Base-by-base conservation (phyloP, 2,888 invertebrate genomes). In the Oligia latruncula region DNA sequence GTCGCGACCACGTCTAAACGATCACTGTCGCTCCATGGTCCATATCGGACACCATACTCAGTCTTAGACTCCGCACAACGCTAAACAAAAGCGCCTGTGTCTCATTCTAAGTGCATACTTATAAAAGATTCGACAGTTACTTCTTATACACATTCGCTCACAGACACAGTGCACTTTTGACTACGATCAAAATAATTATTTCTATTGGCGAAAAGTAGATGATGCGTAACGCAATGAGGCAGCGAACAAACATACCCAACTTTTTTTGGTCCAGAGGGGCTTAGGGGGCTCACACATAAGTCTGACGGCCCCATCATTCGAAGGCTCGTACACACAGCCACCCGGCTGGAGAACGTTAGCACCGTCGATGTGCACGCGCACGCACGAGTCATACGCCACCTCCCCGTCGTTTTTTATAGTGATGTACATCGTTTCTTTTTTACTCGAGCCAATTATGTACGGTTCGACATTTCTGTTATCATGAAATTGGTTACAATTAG, bases 341-440 rank as follows among this genome's bases (percentile, higher is more conserved):
- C 62, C 72, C 0, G 62, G 77, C 0, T 74, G 71, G 13, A 84
- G 55, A 29, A 93, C 78, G 0, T 72, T 71, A 0, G 89, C 91
- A 3, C 91, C 92, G 0, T 11, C 6, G 0, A 93, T 71, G 1
- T 35, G 62, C 8, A 94, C 58, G 1, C 78, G 83, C 35, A 93
- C 81, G 81, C 95, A 95, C 0, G 93, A 81, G 1, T 87, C 89
- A 86, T 95, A 95, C 1, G 96, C 95, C 0, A 92, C 90, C 46
- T 95, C 94, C 0, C 94, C 94, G 0, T 70, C 64, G 80, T 95
- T 96, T 0, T 0, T 4, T 0, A 95, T 81, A 0, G 8, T 23
- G 1, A 95, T 67, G 0, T 35, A 46, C 0, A 94, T 73, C 0
- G 17, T 73, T 58, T 93, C 92, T 0, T 20, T 79, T 0, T 84